These are phyloP conservation scores for Atta colombica DNA, from an alignment of 1,140 invertebrate species.

Conservation along the genomic window DNA sequence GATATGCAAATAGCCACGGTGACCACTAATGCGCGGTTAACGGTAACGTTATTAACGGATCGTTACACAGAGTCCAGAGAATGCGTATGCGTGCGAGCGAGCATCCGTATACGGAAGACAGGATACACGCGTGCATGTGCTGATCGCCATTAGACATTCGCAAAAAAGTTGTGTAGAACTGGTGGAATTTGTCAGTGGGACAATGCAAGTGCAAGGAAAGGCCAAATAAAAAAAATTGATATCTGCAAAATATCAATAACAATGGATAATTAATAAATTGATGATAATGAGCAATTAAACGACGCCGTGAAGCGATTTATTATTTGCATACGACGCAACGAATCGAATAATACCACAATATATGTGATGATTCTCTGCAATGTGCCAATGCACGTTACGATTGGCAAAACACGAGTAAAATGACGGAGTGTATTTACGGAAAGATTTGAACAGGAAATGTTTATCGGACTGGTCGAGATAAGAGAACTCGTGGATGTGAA, in stretches of 20 bases:
- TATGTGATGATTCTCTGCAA: conserved; percentile 12
- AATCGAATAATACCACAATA: conserved; percentile 49
- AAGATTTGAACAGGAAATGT: conserved; percentile 32
- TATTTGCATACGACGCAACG: conserved; percentile 55
- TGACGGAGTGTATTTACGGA: conserved; percentile 41
- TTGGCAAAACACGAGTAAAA: conserved; percentile 16
- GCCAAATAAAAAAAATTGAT: neutral
- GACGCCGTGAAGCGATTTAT: conserved; percentile 44
- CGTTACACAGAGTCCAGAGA: conserved; percentile 73
- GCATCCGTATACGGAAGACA: conserved; percentile 21
- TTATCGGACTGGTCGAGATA: conserved; percentile 22
- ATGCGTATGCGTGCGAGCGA: conserved; percentile 50
- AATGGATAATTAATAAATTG: conserved; percentile 48
- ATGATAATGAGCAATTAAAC: conserved; percentile 57
- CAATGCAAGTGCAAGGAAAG: neutral
- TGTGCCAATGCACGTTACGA: neutral
- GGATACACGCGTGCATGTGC: neutral
- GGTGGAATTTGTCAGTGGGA: conserved; percentile 5
- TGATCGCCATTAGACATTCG: conserved; percentile 10
- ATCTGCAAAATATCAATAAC: neutral
- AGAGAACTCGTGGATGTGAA: neutral
- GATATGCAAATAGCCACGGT: conserved; percentile 80
- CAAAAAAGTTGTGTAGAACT: neutral
- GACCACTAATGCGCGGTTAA: conserved; percentile 82
- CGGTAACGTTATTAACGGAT: conserved; percentile 83